Evolutionary conservation across 2,113 vertebrate species (phyloP).

Genomic region (Nothobranchius furzeri): DNA sequence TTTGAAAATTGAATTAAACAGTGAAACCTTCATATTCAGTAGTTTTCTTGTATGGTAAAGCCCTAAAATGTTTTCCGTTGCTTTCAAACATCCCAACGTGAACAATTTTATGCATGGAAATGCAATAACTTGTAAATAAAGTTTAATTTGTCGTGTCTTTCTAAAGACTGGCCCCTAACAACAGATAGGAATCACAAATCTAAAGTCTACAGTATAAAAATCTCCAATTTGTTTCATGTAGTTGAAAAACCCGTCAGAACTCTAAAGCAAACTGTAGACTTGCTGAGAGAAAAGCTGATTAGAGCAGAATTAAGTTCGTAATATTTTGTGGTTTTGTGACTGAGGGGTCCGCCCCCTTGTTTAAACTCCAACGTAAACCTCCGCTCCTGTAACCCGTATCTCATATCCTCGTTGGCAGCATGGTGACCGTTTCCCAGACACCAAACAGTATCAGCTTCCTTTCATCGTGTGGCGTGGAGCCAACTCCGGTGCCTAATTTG

Average conservation of each 20-base stretch:
- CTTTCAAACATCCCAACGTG: slow-evolving; percentile 54
- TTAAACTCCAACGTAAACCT: slow-evolving; percentile 37
- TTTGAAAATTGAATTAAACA: slow-evolving; percentile 20
- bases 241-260: not conserved
- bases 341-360: slow-evolving; percentile 20
- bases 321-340: slow-evolving; percentile 35
- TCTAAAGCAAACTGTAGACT: slow-evolving; percentile 1
- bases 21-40: slow-evolving; percentile 34
- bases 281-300: slow-evolving; percentile 18
- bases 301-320: slow-evolving; percentile 33
- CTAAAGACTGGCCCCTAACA: not conserved
- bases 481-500: slow-evolving; percentile 76
- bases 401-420: slow-evolving; percentile 56
- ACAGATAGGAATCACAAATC: not conserved
- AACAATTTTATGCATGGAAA: slow-evolving; percentile 44
- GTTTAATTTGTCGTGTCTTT: slow-evolving; percentile 33
- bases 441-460: slow-evolving; percentile 68
- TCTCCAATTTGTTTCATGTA: slow-evolving; percentile 7
- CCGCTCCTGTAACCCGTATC: slow-evolving; percentile 55
- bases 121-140: slow-evolving; percentile 34
- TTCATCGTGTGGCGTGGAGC: slow-evolving; percentile 70
- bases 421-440: slow-evolving; percentile 75
- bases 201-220: not conserved
- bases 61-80: slow-evolving; percentile 59
- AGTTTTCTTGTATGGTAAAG: slow-evolving; percentile 44